Percentiles rank a stretch among this genome's conserved stretches.
Conservation (phyloP, 2,797 vertebrate species). For the Epinephelus malabaricus region DNA sequence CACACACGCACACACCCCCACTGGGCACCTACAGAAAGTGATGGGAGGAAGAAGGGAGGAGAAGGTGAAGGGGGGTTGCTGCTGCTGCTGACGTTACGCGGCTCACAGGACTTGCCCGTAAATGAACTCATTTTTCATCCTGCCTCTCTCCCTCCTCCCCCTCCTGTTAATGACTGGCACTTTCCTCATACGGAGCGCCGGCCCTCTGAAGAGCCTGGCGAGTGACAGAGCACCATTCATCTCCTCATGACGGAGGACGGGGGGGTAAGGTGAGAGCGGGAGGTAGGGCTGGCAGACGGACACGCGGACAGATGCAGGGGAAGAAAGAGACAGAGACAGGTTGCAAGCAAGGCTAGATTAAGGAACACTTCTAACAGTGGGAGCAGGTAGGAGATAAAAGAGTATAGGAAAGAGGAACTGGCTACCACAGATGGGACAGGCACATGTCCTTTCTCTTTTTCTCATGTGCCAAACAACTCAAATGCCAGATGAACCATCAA, state of each 20-base stretch:
- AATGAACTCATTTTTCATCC: constrained; percentile 99
- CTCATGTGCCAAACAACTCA: constrained; percentile 42
- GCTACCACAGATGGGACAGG: constrained; percentile 49
- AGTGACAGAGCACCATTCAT: constrained; percentile 92
- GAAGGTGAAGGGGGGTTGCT: constrained; percentile 54
- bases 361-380: constrained; percentile 68
- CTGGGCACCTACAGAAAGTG: constrained; percentile 73
- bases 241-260: constrained; percentile 78
- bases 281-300: constrained; percentile 70
- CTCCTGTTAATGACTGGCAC: constrained; percentile 97
- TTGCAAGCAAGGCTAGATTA: constrained; percentile 64
- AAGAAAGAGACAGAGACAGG: constrained; percentile 72
- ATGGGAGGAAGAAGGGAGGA: constrained; percentile 62
- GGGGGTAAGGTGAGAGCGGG: constrained; percentile 44
- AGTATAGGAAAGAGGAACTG: constrained; percentile 16
- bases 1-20: constrained; percentile 27
- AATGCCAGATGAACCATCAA: constrained; percentile 56
- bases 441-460: constrained; percentile 24
- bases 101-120: constrained; percentile 97
- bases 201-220: constrained; percentile 95
- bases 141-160: constrained; percentile 90
- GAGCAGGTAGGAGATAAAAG: constrained; percentile 65
- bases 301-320: constrained; percentile 66
- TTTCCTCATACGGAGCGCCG: constrained; percentile 92
- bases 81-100: constrained; percentile 87